Conservation (phyloP, 2,797 vertebrate genomes). For the Spondyliosoma cantharus region DNA sequence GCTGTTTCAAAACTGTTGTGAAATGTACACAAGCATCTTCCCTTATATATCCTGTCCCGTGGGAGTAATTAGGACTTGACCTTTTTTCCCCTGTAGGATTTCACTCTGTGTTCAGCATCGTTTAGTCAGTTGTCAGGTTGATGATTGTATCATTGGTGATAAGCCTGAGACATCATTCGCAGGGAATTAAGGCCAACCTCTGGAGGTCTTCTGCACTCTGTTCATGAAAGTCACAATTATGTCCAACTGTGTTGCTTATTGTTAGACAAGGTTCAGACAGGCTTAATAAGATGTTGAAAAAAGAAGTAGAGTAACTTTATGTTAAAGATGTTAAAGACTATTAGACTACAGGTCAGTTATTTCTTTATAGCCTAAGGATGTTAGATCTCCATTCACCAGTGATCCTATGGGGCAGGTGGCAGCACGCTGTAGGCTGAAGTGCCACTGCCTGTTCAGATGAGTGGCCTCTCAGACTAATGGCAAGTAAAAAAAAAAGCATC, state of each 20-base stretch:
- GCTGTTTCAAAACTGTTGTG: not conserved
- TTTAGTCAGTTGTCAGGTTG: constrained; percentile 29
- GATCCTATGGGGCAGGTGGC: not conserved
- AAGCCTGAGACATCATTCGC: constrained; percentile 9
- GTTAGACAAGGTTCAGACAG: not conserved
- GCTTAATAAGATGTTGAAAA: not conserved
- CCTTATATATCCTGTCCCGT: not conserved
- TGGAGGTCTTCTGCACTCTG: constrained; percentile 8
- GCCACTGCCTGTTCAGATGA: constrained; percentile 22
- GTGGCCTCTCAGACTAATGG: constrained; percentile 37
- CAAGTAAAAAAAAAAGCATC: constrained; percentile 41
- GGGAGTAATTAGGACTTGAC: constrained; percentile 27
- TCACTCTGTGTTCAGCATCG: constrained; percentile 9
- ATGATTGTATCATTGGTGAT: constrained; percentile 21
- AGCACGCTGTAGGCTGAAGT: not conserved
- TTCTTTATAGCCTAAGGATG: not conserved
- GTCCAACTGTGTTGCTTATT: not conserved
- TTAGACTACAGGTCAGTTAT: not conserved
- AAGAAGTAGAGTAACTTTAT: not conserved
- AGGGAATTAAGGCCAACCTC: constrained; percentile 29
- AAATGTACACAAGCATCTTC: not conserved
- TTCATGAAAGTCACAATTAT: constrained; percentile 14
- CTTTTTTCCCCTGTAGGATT: constrained; percentile 10
- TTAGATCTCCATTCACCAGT: not conserved
- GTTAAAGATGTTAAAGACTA: not conserved